Evolutionary conservation across 2,113 vertebrate species (phyloP), one percentile per base, ranked within the genome.

Genomic region (Ceratotherium simum): DNA sequence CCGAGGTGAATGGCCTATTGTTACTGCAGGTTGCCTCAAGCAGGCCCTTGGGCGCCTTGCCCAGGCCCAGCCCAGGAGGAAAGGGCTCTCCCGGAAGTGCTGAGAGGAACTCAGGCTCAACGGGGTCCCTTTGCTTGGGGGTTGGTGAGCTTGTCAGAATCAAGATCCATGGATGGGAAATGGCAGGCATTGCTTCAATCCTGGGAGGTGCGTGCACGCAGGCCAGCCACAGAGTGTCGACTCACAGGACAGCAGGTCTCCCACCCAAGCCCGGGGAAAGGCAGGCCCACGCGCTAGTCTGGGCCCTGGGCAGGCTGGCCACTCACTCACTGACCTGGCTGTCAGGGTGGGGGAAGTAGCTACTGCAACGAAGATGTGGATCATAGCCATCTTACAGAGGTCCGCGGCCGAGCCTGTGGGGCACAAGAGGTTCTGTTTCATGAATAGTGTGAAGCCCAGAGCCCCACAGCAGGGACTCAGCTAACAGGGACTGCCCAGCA

Each of bases 371-470:
- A 99, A 99, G 98, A 99, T 99, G 69, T 97, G 98, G 98, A 99
- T 99, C 99, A 99, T 99, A 93, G 99, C 99, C 99, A 99, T 99
- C 98, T 99, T 99, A 97, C 99, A 99, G 96, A 99, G 99, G 98
- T 99, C 99, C 16, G 99, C 99, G 12, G 99, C 99, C 27, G 99
- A 99, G 60, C 99, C 99, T 99, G 60, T 0, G 6, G 96, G 96
- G 93, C 72, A 96, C 92, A 95, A 31, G 75, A 6, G 70, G 36
- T 6, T 56, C 78, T 23, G 46, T 0, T 76, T 96, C 91, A 65
- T 17, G 48, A 75, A n/a, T 46, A 2, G 65, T 0, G 27, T 64
- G 39, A 7, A 70, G 51, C 17, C 25, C 6, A 0, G 16, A 51
- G 23, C 48, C 62, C 42, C 2, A 0, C 64, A 14, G 72, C 29